phyloP scores from a whole-genome alignment of 2,888 invertebrate species.

The Phengaris arion region DNA sequence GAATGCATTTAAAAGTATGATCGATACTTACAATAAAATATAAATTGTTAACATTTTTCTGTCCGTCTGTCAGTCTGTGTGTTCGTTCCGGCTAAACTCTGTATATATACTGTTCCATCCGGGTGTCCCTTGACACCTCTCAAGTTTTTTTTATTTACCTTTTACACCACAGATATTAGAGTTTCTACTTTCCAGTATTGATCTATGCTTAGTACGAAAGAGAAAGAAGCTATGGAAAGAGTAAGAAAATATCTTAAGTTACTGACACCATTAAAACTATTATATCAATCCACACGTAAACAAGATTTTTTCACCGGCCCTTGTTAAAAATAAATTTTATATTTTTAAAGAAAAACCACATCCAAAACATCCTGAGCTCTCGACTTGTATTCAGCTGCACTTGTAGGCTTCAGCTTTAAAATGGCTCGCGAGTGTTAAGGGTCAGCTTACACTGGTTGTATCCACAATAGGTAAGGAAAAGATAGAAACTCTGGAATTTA shows the following conservation, averaged over 20 bases:
- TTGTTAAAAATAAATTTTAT: slow-evolving; percentile 20
- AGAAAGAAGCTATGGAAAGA: not conserved
- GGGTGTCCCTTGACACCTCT: no score
- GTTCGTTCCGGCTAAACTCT: no score
- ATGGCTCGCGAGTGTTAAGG: slow-evolving; percentile 44
- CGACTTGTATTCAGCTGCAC: slow-evolving; percentile 43
- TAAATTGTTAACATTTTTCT: no score
- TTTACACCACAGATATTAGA: not conserved
- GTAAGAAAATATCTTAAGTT: not conserved
- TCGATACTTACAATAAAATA: no score
- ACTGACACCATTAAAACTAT: not conserved
- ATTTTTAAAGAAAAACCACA: slow-evolving; percentile 22
- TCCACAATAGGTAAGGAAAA: slow-evolving; percentile 42
- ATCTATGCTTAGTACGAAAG: not conserved
- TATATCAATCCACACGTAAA: slow-evolving; percentile 1
- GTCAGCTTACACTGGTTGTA: slow-evolving; percentile 45
- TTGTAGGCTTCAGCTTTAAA: slow-evolving; percentile 35
- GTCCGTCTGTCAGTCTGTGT: no score
- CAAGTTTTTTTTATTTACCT: no score
- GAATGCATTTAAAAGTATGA: no score
- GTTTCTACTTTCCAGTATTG: not conserved
- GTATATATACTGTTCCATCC: no score
- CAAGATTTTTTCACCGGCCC: not conserved
- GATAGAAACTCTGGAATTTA: slow-evolving; percentile 55
- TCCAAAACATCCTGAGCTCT: slow-evolving; percentile 43